Conservation (phyloP, 2,888 invertebrate species). For the Drosophila anomelani region DNA sequence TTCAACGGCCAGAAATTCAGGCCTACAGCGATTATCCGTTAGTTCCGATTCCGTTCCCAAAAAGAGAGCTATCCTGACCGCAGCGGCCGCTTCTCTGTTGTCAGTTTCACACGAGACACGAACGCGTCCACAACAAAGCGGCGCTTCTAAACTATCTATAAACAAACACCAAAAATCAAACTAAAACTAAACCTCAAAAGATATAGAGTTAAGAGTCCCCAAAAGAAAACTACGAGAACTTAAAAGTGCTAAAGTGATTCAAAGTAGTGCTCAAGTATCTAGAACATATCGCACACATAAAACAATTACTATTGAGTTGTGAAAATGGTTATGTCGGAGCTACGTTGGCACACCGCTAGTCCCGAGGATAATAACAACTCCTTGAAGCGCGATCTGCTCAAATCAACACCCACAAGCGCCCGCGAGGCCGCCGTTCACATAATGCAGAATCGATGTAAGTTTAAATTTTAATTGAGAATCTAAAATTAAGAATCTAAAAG, state of each 20-base stretch:
- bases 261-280: constrained; percentile 19
- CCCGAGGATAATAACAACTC: constrained; percentile 84
- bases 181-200: constrained; percentile 8
- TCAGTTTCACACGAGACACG: constrained; percentile 85
- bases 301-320: constrained; percentile 50
- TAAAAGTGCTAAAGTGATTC: constrained; percentile 8
- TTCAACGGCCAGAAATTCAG: constrained; percentile 41
- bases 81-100: constrained; percentile 57
- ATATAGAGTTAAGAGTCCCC: constrained; percentile 4
- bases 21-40: constrained; percentile 67
- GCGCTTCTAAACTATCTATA: constrained; percentile 37
- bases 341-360: constrained; percentile 83
- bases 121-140: constrained; percentile 81
- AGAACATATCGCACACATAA: constrained; percentile 32
- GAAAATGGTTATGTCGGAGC: constrained; percentile 85
- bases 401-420: constrained; percentile 74
- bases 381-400: constrained; percentile 83
- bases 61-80: constrained; percentile 66
- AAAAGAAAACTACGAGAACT: not conserved
- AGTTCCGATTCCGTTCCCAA: constrained; percentile 24
- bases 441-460: constrained; percentile 84
- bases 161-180: constrained; percentile 33
- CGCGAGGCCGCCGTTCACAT: constrained; percentile 75
- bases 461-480: constrained; percentile 1
- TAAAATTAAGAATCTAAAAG: not conserved